A percentile compares a stretch with the other conserved stretches of the same genome.
phyloP scores from a whole-genome alignment of 2,888 invertebrate species.

The Acanthosepion lycidas region DNA sequence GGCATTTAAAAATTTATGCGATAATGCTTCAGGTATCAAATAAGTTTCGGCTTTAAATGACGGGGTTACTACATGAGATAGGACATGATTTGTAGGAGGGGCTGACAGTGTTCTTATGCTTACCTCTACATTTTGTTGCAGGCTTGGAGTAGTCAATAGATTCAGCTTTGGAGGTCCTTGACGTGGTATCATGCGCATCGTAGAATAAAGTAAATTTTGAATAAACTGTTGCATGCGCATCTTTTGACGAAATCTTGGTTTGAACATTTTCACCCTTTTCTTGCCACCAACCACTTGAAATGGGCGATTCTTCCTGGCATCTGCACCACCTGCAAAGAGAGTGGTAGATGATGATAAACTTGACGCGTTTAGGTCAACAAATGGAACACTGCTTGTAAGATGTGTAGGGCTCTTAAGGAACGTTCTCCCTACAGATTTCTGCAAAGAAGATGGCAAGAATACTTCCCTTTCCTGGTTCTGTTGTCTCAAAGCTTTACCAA shows the following conservation, averaged over 20 bases:
- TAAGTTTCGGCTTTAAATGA: neutral
- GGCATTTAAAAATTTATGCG: neutral
- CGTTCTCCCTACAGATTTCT: neutral
- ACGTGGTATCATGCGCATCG: neutral
- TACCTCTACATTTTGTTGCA: neutral
- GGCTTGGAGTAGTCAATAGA: neutral
- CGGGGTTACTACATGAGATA: neutral
- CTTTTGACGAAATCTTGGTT: neutral
- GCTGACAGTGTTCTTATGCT: neutral
- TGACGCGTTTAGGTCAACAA: neutral
- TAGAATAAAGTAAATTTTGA: neutral
- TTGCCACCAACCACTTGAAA: neutral
- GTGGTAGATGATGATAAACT: neutral
- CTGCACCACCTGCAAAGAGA: neutral
- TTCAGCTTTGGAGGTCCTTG: neutral
- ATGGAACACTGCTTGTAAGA: neutral
- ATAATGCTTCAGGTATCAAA: neutral
- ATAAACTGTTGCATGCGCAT: neutral
- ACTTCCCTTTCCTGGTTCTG: constrained; percentile 10
- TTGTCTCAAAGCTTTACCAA: neutral
- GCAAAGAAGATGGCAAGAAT: neutral
- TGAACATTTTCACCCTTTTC: neutral
- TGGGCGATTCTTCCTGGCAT: neutral
- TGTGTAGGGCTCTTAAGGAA: neutral
- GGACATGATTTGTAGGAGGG: neutral